Percentiles rank a stretch among this genome's conserved stretches.
phyloP scores from a whole-genome alignment of 2,113 vertebrate species.

The Bolborhynchus lineola region DNA sequence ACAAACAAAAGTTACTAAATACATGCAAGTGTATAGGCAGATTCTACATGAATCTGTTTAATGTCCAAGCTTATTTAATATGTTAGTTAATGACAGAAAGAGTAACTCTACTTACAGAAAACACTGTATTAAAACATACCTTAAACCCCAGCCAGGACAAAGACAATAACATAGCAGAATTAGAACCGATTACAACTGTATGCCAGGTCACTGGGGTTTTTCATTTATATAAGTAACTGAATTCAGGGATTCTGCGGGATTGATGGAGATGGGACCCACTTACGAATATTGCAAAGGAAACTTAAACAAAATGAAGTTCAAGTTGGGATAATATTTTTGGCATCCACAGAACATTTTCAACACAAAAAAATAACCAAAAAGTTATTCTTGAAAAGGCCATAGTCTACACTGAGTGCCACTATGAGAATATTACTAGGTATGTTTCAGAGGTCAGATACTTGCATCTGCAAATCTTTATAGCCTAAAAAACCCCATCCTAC shows the following conservation, averaged over 20 bases:
- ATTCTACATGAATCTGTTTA: background rate
- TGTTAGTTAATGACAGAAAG: background rate
- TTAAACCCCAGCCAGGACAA: background rate
- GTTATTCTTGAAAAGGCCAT: background rate
- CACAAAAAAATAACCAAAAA: background rate
- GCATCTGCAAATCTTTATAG: background rate
- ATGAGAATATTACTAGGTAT: background rate
- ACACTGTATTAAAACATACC: background rate
- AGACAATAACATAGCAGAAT: background rate
- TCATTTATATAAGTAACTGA: background rate
- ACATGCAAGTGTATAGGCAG: background rate
- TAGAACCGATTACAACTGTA: background rate
- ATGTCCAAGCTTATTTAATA: background rate
- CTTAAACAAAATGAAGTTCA: background rate
- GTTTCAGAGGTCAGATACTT: background rate
- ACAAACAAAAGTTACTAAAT: background rate
- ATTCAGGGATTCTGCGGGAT: background rate
- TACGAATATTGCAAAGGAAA: background rate
- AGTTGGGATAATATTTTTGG: background rate
- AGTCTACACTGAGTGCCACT: background rate
- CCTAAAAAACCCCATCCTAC: background rate
- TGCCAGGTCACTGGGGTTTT: background rate
- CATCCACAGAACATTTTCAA: background rate
- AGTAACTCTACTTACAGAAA: background rate
- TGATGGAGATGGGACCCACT: background rate